Base-by-base conservation (phyloP, 2,888 invertebrate species). In the Sphaeridia pumilis region DNA sequence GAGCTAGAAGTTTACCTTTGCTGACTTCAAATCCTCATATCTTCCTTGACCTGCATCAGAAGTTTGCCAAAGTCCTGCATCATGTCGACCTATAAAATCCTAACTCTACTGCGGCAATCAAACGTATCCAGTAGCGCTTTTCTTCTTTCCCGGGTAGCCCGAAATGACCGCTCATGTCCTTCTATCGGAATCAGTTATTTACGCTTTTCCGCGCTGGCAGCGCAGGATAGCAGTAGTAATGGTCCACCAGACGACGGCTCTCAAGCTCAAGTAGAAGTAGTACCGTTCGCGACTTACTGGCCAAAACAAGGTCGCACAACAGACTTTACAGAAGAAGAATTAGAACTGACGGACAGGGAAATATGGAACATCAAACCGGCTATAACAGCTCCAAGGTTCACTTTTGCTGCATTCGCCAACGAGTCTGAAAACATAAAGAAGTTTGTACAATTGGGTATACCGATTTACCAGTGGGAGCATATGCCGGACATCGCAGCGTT, bases 351-450 rank as follows among this genome's bases (percentile, higher is more conserved):
- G 5, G 43, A 42, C n/a, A 20, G 49, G 26, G 58, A 58, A 38
- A 57, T 65, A 24, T 65, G 61, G 63, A 47, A 50, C 41, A 46
- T 35, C 12, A 56, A 54, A 17, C 63, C 63, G 24, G 55, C 55
- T 10, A 20, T 55, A 14, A 38, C 38, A 20, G 17, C 12, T 38
- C 78, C 81, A 10, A 77, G 84, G 2, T 87, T 80, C 67, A 89
- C 87, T 70, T 76, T 93, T 58, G 89, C 90, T n/a, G 82, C 87
- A 0, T 88, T 84, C 71, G 81, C 86, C 0, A 84, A 90, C 67
- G 77, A 79, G 60, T 90, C 89, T 0, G 74, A 75, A 47, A 79
- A 81, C 1, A 72, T 94, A 34, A 81, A 87, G 69, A 78, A 84
- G 63, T 73, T 93, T 10, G 72, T 90, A 0, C 78, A 84, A 58